Evolutionary conservation across 37 sponge, comb jelly and placozoan genomes (phyloP).

Genomic region (Petrosia ficiformis): DNA sequence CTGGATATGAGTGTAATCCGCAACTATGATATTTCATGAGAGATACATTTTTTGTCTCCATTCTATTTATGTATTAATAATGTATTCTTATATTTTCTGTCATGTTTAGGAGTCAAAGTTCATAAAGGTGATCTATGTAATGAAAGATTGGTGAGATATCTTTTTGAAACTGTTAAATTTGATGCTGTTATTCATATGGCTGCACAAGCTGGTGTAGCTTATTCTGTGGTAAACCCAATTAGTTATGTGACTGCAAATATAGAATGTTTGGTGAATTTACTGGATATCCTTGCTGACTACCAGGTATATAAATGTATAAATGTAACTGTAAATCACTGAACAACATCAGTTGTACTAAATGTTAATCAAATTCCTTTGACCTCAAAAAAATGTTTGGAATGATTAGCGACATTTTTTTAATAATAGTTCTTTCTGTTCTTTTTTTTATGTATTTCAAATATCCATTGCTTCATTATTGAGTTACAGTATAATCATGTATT

Average conservation of each 20-base stretch:
- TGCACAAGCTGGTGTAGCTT: slow-evolving; percentile 67
- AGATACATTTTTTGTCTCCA: too few species aligned
- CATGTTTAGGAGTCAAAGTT: slow-evolving; percentile 26
- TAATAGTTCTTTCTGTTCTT: too few species aligned
- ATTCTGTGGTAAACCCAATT: slow-evolving; percentile 49
- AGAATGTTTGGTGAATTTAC: slow-evolving; percentile 46
- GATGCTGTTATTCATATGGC: slow-evolving; percentile 76
- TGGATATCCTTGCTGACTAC: slow-evolving; percentile 35
- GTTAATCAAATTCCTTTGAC: slow-evolving; percentile 25
- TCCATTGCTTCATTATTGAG: too few species aligned
- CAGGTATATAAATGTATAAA: slow-evolving; percentile 19
- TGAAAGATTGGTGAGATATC: slow-evolving; percentile 11
- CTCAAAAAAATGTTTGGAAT: neutral
- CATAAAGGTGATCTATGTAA: slow-evolving; percentile 68
- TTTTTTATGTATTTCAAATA: too few species aligned
- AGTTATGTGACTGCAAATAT: slow-evolving; percentile 45
- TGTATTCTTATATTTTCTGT: slow-evolving; percentile 15
- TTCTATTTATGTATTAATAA: too few species aligned
- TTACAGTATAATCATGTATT: too few species aligned
- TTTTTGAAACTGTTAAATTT: slow-evolving; percentile 43
- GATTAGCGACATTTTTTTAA: neutral
- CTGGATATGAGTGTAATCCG: too few species aligned
- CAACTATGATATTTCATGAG: too few species aligned
- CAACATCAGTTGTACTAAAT: neutral
- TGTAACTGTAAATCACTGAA: neutral